Base-by-base conservation (phyloP, 1,140 invertebrate genomes). In the Dendrolimus kikuchii region DNA sequence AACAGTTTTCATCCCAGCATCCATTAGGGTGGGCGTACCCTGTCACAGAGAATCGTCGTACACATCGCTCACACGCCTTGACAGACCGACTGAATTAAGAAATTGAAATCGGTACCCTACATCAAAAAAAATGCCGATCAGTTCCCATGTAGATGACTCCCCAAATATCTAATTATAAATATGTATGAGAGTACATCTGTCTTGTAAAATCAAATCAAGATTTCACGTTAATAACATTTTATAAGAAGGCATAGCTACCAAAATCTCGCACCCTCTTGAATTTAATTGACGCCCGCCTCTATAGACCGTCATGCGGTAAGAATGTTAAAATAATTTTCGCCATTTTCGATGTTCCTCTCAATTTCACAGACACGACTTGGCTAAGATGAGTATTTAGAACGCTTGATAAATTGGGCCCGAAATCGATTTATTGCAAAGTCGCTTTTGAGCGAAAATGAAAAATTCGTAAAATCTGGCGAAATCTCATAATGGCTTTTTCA, bases 1-100 rank as follows among this genome's bases (percentile, higher is more conserved):
- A 23, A 23, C 23, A 23, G 23, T 23, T 23, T 23, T 23, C 23
- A 3, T 23, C 23, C 1, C 23, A 23, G 23, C 1, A 3, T 23
- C 23, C 23, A 23, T 23, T 23, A 23, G 23, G 23, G 39, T 41
- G 49, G 49, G 49, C 41, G 49, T 39, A 46, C 49, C 38, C 57
- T 74, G 79, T 81, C 79, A 77, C 65, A 55, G 44, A 47, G 61
- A 57, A 60, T 67, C 63, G 72, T 70, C 61, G 68, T 62, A 71
- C 64, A 71, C 74, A 85, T 83, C 81, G 71, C 75, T 83, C 81
- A 82, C 74, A 54, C 68, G 71, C 52, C 60, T 60, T 69, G 81
- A 85, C 81, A 74, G 74, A 77, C 72, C 81, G 75, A 85, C 74
- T 81, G 74, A 78, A 69, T 77, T 81, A 78, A 74, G 79, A 85